Conservation (phyloP, 2,888 invertebrate genomes). For the Encarsia formosa region DNA sequence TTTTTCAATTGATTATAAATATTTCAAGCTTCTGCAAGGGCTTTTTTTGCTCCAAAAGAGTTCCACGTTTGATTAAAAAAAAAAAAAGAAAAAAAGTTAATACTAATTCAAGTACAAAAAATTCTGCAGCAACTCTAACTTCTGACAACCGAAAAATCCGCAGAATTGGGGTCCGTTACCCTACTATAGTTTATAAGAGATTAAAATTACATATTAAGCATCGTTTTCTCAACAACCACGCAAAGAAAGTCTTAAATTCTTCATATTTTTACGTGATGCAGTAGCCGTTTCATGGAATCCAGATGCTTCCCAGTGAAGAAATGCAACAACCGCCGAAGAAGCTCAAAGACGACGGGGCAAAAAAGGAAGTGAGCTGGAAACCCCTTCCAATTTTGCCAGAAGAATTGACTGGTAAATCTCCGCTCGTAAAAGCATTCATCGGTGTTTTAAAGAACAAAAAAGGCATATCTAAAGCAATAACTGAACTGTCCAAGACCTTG, state of each 20-base stretch:
- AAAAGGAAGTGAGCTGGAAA: conserved; percentile 1
- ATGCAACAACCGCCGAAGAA: conserved; percentile 9
- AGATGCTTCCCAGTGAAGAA: neutral
- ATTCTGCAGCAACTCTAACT: too few relatives aligned
- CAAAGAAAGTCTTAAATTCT: conserved; percentile 12
- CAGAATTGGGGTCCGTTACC: too few relatives aligned
- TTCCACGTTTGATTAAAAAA: too few relatives aligned
- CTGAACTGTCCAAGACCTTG: conserved; percentile 61
- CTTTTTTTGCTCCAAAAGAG: too few relatives aligned
- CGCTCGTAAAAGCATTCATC: conserved; percentile 58
- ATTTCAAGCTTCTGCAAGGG: too few relatives aligned
- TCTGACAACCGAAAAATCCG: too few relatives aligned
- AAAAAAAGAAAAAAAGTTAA: too few relatives aligned
- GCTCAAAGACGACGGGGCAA: conserved; percentile 4
- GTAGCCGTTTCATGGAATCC: conserved; percentile 3
- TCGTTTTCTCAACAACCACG: too few relatives aligned
- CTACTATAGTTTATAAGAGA: too few relatives aligned
- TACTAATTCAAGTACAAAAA: too few relatives aligned
- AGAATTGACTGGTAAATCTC: conserved; percentile 54
- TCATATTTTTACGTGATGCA: conserved; percentile 21
- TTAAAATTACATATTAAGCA: too few relatives aligned
- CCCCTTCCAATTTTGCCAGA: conserved; percentile 56
- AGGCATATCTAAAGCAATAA: conserved; percentile 61
- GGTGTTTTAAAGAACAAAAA: conserved; percentile 61
- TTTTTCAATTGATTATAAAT: too few relatives aligned